Evolutionary conservation across 2,888 invertebrate genomes (phyloP).

Genomic region (Phyto melanocephala): DNA sequence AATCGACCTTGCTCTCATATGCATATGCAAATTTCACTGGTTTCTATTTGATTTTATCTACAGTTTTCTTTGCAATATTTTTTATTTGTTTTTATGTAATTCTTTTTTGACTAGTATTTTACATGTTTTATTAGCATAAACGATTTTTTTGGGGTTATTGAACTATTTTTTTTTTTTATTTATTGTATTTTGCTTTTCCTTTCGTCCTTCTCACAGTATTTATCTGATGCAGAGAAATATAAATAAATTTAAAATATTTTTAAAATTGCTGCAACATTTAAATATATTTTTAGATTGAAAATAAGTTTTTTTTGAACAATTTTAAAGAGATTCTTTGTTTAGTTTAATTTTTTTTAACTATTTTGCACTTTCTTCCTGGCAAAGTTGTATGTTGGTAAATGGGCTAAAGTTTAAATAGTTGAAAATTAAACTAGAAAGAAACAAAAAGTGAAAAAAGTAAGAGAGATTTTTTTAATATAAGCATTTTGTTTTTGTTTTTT

Average conservation of each 20-base stretch:
- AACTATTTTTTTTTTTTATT: conserved; percentile 49
- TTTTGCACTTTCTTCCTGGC: not conserved
- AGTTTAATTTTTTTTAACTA: not conserved
- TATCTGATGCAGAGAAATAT: conserved; percentile 22
- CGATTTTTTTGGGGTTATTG: conserved; percentile 50
- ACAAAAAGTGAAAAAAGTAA: not conserved
- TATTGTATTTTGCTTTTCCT: not conserved
- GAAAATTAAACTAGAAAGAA: not conserved
- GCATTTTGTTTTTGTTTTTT: not conserved
- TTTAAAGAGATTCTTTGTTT: conserved; percentile 32
- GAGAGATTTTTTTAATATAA: not conserved
- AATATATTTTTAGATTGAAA: conserved; percentile 30
- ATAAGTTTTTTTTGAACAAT: conserved; percentile 28
- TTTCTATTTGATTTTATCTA: not conserved
- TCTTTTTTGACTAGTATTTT: conserved; percentile 40
- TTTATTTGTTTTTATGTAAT: no score
- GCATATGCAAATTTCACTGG: not conserved
- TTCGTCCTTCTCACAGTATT: not conserved
- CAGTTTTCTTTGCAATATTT: not conserved
- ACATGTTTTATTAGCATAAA: conserved; percentile 53
- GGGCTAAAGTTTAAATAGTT: not conserved
- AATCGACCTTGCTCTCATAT: not conserved
- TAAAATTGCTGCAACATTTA: conserved; percentile 34
- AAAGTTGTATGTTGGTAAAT: conserved; percentile 3
- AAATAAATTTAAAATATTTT: conserved; percentile 52